Base-by-base conservation (phyloP, 2,888 invertebrate species). In the Sthenelais limicola region DNA sequence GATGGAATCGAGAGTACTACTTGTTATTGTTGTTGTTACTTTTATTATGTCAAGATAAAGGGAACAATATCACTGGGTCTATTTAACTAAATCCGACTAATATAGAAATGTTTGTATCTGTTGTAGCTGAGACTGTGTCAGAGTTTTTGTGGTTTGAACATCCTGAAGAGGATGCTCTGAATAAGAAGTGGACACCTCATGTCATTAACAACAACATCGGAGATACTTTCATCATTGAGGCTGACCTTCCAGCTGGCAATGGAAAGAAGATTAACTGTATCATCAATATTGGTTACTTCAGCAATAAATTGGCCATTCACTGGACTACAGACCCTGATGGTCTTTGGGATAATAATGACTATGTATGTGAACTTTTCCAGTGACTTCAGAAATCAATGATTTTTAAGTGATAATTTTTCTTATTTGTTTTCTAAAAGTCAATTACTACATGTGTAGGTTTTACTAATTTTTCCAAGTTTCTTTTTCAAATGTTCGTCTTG, bases 81-180 rank as follows among this genome's bases (percentile, higher is more conserved):
- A n/a, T n/a, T n/a, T n/a, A n/a, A n/a, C n/a, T n/a, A n/a, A n/a
- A n/a, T n/a, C n/a, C n/a, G n/a, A n/a, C n/a, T n/a, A n/a, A n/a
- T n/a, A n/a, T n/a, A n/a, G n/a, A n/a, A n/a, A n/a, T n/a, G n/a
- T n/a, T n/a, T n/a, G n/a, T n/a, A n/a, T 47, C n/a, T 12, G 12
- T 75, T 69, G 3, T 24, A 78, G 79, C 76, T 4, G 24, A 69
- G 24, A 72, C 77, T 49, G 75, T 73, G 9, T 77, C 79, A 28
- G 75, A 82, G 68, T 69, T 83, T 28, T 49, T 83, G 9, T 83
- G 83, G 83, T 76, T 82, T 28, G 80, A 80, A 52, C 80, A 82
- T 47, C 81, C 82, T 0, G 75, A 48, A 9, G 32, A 43, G 21
- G 21, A 52, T 21, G 26, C 66, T 1, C 71, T 80, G 18, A 26